Base-by-base conservation (phyloP, 1,140 invertebrate genomes). In the Rhysida immarginata region DNA sequence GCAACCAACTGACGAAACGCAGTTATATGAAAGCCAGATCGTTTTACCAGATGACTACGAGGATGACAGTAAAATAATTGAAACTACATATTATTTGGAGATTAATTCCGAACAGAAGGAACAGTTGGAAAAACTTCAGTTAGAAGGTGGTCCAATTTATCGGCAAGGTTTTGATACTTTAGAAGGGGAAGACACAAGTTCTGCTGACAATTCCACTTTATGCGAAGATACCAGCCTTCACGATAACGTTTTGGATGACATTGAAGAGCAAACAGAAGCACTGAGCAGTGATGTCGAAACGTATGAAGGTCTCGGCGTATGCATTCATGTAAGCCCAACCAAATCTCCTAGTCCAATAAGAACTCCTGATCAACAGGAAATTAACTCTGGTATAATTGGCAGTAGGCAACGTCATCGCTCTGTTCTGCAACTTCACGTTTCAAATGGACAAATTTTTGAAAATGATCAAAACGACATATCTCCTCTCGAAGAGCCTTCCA, bases 231-330 rank as follows among this genome's bases (percentile, higher is more conserved):
- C 24, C 25, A 61, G 60, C 35, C 24, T 61, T 27, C 57, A 58
- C 46, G 60, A 58, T 49, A 26, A 61, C 48, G 29, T 61, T 14
- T 26, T 61, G 20, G 60, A 61, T 50, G 58, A 61, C 29, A 60
- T 61, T 25, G 59, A 60, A 42, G 60, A 61, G 29, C 46, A 58
- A 16, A 55, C 56, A 23, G 60, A 61, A 29, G 52, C 54, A 41
- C 57, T 57, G 35, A 59, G 58, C n/a, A 51, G 49, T 21, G 49
- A 51, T 5, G 24, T 13, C 13, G 49, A 51, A 20, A 21, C 24
- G 16, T 54, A 54, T 23, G 53, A 54, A 45, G 53, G 53, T 21
- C 8, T 54, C 45, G 23, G 45, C 43, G 41, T 54, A 5, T 13
- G 27, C 13, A 54, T 54, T 25, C 35, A 45, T 44, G 43, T 54